Conservation (phyloP, 2,113 vertebrate species). For the Protobothrops flavoviridis region DNA sequence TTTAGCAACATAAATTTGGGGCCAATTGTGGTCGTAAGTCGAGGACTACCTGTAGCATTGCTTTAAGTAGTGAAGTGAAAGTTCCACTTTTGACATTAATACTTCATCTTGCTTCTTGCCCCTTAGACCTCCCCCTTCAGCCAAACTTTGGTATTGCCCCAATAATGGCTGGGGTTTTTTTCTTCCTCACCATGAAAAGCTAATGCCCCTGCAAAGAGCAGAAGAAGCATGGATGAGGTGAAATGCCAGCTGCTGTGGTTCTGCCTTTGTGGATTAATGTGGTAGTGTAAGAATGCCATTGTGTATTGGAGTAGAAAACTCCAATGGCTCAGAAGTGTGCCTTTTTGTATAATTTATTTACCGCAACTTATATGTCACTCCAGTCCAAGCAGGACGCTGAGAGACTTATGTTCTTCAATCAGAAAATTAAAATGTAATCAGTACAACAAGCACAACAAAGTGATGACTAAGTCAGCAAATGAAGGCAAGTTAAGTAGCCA, state of each 20-base stretch:
- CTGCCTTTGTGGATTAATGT: background rate
- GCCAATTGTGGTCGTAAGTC: background rate
- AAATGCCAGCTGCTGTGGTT: background rate
- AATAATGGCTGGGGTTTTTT: background rate
- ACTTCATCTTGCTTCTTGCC: background rate
- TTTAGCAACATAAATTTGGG: background rate
- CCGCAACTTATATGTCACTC: background rate
- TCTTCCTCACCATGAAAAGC: background rate
- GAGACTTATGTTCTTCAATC: background rate
- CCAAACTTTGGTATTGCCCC: background rate
- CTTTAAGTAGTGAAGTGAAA: background rate
- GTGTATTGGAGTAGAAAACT: background rate
- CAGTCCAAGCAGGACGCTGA: background rate
- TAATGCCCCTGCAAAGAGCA: background rate
- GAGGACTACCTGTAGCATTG: background rate
- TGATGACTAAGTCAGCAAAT: background rate
- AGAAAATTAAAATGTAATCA: background rate
- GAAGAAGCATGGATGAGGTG: background rate
- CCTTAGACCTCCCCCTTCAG: background rate
- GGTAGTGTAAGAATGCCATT: background rate
- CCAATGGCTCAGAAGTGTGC: background rate
- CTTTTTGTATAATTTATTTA: background rate
- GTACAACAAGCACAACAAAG: background rate
- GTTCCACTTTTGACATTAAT: background rate
- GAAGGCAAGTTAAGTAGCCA: background rate